These are phyloP conservation scores for Catharus fuscescens DNA, from an alignment of 2,113 vertebrate genomes.

Conservation along the genomic window DNA sequence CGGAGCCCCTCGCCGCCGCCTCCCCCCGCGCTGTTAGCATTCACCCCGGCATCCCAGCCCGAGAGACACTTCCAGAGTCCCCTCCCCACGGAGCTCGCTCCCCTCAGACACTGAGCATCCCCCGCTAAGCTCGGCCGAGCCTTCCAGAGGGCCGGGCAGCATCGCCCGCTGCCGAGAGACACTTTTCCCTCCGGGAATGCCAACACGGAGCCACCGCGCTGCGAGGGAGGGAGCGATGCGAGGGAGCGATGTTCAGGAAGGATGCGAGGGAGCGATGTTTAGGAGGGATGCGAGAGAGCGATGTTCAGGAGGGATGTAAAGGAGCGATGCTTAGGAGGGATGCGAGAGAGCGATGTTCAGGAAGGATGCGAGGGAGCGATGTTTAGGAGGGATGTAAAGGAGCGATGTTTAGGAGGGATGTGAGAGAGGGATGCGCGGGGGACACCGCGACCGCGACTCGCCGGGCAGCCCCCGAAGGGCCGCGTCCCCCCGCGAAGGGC, in stretches of 20 bases:
- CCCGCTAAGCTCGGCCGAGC: not conserved
- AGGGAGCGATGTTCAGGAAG: not conserved
- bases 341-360: not conserved
- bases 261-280: not conserved
- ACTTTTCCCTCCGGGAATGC: not conserved
- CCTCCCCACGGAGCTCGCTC: not conserved
- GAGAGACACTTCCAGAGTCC: not conserved
- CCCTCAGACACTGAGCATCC: not conserved
- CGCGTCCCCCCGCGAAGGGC: not conserved
- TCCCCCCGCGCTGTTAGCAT: not conserved
- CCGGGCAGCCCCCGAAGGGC: not conserved
- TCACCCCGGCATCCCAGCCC: not conserved
- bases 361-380: not conserved
- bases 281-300: not conserved
- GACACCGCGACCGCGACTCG: not conserved
- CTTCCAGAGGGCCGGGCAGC: not conserved
- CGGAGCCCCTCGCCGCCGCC: not conserved
- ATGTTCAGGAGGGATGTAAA: no score
- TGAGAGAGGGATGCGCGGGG: not conserved
- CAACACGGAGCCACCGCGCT: not conserved
- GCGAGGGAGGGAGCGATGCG: not conserved
- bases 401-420: not conserved
- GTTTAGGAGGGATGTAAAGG: no score
- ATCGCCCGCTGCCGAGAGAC: not conserved
- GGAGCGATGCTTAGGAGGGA: not conserved